A percentile compares a stretch with the other conserved stretches of the same genome.
Conservation (phyloP, 2,797 vertebrate genomes). For the Argya squamiceps region DNA sequence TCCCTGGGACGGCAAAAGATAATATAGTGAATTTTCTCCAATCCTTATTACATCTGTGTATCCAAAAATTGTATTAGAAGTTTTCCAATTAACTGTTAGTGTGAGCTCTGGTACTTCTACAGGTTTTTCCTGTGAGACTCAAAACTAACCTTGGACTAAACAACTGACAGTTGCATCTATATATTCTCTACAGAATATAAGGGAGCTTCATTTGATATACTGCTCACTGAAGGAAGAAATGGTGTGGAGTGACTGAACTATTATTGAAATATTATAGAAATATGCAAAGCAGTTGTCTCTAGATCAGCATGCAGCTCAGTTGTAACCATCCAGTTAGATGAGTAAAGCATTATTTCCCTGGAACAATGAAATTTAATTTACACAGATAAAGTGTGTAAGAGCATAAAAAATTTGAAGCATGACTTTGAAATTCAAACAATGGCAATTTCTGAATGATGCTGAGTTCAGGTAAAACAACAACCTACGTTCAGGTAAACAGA, state of each 20-base stretch:
- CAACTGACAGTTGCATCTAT: not conserved
- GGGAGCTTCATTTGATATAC: not conserved
- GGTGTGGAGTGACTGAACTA: not conserved
- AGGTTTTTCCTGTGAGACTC: constrained; percentile 5
- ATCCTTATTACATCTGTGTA: not conserved
- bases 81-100: constrained; percentile 46
- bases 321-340: not conserved
- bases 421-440: not conserved
- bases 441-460: not conserved
- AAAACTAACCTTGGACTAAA: constrained; percentile 11
- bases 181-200: not conserved
- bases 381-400: not conserved
- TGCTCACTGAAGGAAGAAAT: not conserved
- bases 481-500: not conserved
- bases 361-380: not conserved
- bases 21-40: constrained; percentile 43
- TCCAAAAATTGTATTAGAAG: constrained; percentile 32
- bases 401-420: not conserved
- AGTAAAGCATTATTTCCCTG: not conserved
- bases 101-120: constrained; percentile 8
- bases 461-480: not conserved
- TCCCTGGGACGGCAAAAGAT: constrained; percentile 44
- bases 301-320: not conserved
- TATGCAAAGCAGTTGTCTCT: not conserved
- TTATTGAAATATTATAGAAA: not conserved